A percentile compares a stretch with the other conserved stretches of the same genome.
Conservation (phyloP, 2,113 vertebrate genomes). For the Chaetodon auriga region DNA sequence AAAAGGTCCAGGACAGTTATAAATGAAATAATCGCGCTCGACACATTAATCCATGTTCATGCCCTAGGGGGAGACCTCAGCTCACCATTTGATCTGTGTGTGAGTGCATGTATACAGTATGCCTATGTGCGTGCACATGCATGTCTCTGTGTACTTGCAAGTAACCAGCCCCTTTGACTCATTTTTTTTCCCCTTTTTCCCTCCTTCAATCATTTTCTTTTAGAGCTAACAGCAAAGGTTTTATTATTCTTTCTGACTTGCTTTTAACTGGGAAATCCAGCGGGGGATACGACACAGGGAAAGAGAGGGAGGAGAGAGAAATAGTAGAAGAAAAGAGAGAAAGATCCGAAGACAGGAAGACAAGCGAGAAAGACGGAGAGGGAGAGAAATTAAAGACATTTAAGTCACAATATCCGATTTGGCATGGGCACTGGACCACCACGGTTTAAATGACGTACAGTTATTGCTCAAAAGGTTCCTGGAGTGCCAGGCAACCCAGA, state of each 20-base stretch:
- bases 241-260: constrained; percentile 36
- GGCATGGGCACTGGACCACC: constrained; percentile 36
- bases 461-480: constrained; percentile 44
- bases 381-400: constrained; percentile 12
- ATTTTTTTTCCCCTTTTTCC: not conserved
- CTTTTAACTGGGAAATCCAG: constrained; percentile 19
- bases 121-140: constrained; percentile 15
- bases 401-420: constrained; percentile 20
- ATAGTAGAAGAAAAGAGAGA: not conserved
- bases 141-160: constrained; percentile 19
- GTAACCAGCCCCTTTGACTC: constrained; percentile 18
- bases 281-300: not conserved
- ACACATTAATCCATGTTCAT: constrained; percentile 80
- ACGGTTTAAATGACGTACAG: constrained; percentile 31
- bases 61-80: constrained; percentile 66
- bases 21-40: constrained; percentile 80
- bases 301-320: not conserved
- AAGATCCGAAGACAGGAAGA: not conserved
- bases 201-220: constrained; percentile 41
- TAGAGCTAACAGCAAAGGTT: constrained; percentile 15
- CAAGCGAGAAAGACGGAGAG: not conserved
- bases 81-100: constrained; percentile 71
- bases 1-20: constrained; percentile 84
- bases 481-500: constrained; percentile 24
- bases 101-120: constrained; percentile 42